Base-by-base conservation (phyloP, 2,888 invertebrate genomes). In the Apamea sordens region DNA sequence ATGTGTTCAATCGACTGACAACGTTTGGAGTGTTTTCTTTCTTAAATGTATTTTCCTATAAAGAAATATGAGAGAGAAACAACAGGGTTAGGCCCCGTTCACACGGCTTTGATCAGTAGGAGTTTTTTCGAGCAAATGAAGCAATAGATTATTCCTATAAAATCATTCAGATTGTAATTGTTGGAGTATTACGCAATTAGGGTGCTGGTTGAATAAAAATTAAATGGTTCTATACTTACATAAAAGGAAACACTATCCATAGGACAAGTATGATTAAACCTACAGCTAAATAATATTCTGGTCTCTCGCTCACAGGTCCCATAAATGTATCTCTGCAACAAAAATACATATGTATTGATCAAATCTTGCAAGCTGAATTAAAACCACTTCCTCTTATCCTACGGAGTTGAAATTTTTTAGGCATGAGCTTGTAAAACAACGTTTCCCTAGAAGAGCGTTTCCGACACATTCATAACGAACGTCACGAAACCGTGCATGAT, bases 221-320 rank as follows among this genome's bases (percentile, higher is more conserved):
- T 32, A 1, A 21, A 41, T n/a, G 18, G 18, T 18, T 8, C 11
- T 47, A 71, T 88, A 95, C 96, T 95, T 86, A 96, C 96, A 96
- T 85, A 92, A 96, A 95, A 80, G 96, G 94, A 82, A 94, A 91
- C 63, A 91, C 78, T 63, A 94, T 93, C 95, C 95, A 96, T n/a
- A 96, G 77, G 13, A 94, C 93, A 21, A 93, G 68, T 41, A 94
- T 87, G n/a, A 96, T 92, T 59, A 95, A 82, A 11, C 93, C 91
- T 75, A 94, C 86, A 2, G 95, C 93, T 53, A 94, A 80, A 85
- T 90, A 96, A 89, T 95, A 94, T 84, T 96, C 95, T 0, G 95
- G 94, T 65, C 91, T 91, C n/a, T 93, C 92, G 8, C 73, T 80
- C 53, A 94, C 91, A 0, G 95, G 94, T 5, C 93, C 92, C 92